phyloP scores from a whole-genome alignment of 2,888 invertebrate genomes.

The Lithophane socia region DNA sequence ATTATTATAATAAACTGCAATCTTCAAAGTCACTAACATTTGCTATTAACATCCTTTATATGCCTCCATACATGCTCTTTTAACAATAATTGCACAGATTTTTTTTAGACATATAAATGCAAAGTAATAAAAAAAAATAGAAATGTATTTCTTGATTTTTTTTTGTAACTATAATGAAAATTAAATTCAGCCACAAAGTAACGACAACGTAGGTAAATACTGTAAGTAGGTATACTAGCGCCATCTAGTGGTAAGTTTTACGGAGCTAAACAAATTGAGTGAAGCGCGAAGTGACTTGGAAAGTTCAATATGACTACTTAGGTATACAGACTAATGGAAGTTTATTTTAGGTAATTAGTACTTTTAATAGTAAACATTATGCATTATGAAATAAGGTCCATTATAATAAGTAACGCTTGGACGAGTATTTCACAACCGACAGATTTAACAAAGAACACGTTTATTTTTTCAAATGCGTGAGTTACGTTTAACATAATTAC shows the following conservation, averaged over 20 bases:
- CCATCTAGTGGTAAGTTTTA: conserved; percentile 21
- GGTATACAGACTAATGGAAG: neutral
- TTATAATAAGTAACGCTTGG: neutral
- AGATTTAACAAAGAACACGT: neutral
- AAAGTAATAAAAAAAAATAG: neutral
- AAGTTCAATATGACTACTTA: conserved; percentile 7
- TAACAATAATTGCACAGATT: neutral
- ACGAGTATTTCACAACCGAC: too few species aligned
- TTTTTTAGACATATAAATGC: neutral
- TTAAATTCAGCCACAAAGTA: neutral
- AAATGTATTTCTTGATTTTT: neutral
- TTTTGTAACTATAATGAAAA: neutral
- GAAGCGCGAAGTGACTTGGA: neutral
- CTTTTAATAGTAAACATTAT: neutral
- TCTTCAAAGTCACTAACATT: too few species aligned
- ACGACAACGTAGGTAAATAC: neutral
- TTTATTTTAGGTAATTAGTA: neutral
- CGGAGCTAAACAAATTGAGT: conserved; percentile 1
- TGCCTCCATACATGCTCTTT: neutral
- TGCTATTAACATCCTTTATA: too few species aligned
- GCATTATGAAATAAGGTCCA: neutral
- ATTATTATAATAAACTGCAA: too few species aligned
- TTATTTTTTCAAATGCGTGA: neutral
- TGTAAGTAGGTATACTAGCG: neutral
- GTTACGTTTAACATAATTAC: neutral